These are phyloP conservation scores for Dichetophora obliterata DNA, from an alignment of 2,888 invertebrate genomes.

Conservation along the genomic window DNA sequence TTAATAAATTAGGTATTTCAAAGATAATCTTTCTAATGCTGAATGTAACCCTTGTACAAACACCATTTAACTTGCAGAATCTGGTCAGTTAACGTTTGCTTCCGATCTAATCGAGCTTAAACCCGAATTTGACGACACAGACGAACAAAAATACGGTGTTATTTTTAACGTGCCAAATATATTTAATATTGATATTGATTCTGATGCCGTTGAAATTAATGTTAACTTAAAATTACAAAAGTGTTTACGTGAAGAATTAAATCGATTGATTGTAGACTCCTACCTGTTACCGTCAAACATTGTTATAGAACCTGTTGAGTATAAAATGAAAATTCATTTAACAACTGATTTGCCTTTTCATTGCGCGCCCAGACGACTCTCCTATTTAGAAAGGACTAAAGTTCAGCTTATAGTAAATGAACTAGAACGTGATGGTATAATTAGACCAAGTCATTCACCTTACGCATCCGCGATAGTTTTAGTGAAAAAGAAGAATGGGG, in stretches of 20 bases:
- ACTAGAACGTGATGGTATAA: neutral
- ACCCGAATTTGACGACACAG: no score
- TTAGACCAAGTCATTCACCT: neutral
- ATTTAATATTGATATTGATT: conserved; percentile 27
- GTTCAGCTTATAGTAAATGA: neutral
- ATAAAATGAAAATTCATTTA: conserved; percentile 39
- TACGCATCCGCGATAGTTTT: neutral
- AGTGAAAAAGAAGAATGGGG: neutral
- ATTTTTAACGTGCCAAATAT: neutral
- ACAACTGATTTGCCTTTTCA: conserved; percentile 31
- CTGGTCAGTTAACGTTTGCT: no score
- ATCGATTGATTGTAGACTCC: conserved; percentile 15
- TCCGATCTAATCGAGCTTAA: no score
- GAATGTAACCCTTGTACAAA: no score
- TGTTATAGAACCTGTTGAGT: conserved; percentile 8
- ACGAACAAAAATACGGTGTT: no score
- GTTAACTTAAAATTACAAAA: neutral
- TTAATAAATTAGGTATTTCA: neutral
- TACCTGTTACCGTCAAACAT: neutral
- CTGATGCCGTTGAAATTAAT: conserved; percentile 10
- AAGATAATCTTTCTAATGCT: no score
- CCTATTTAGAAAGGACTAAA: neutral
- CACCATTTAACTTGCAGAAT: no score
- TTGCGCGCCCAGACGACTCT: neutral
- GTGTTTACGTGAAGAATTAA: neutral